phyloP scores from a whole-genome alignment of 2,888 invertebrate genomes.

The Leptinotarsa juncta region DNA sequence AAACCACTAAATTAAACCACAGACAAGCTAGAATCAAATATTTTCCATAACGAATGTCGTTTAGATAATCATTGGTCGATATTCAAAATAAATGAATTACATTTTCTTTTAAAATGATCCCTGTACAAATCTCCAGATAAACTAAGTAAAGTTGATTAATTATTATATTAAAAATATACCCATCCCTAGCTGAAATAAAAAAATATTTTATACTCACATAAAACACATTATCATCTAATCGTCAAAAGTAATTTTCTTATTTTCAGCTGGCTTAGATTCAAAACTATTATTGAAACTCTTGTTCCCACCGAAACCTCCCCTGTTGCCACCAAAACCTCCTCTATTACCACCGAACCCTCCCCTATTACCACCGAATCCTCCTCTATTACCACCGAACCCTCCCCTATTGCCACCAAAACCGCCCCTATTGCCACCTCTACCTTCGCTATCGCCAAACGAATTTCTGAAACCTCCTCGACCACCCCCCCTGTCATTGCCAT shows the following conservation, averaged over 20 bases:
- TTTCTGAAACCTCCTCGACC: constrained; percentile 56
- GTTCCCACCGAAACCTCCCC: constrained; percentile 64
- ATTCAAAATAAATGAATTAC: too few relatives aligned
- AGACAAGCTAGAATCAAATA: background rate
- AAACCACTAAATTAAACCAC: too few relatives aligned
- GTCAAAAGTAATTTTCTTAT: constrained; percentile 81
- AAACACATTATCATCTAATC: constrained; percentile 58
- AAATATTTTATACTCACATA: background rate
- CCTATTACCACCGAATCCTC: constrained; percentile 55
- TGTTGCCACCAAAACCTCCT: constrained; percentile 37
- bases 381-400: constrained; percentile 66
- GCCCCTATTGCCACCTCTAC: constrained; percentile 54
- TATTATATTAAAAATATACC: too few relatives aligned
- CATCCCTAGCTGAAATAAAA: background rate
- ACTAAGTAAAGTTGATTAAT: too few relatives aligned
- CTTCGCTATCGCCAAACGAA: constrained; percentile 55
- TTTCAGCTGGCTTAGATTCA: constrained; percentile 70
- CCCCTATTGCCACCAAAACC: constrained; percentile 48
- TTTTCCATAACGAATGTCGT: background rate
- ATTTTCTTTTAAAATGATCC: too few relatives aligned
- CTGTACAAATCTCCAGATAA: too few relatives aligned
- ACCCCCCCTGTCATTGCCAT: constrained; percentile 44
- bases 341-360: constrained; percentile 45
- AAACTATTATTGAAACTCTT: constrained; percentile 74
- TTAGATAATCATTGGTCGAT: too few relatives aligned